Conservation (phyloP, 2,888 invertebrate species). For the Hypsopygia costalis region DNA sequence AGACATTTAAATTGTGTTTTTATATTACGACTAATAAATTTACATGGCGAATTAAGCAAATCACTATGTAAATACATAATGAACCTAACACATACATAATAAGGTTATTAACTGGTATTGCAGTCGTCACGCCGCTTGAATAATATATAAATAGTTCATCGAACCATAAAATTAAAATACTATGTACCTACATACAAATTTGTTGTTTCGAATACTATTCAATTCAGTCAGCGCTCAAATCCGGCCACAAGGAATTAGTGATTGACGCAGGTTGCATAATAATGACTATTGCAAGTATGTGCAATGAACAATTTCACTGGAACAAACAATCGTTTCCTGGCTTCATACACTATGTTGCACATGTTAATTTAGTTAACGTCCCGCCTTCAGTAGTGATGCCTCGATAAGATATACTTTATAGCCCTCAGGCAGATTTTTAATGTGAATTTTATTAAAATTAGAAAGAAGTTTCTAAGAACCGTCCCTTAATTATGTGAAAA, state of each 20-base stretch:
- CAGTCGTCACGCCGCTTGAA: conserved; percentile 34
- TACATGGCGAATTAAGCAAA: not conserved
- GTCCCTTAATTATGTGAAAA: too few relatives aligned
- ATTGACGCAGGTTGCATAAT: conserved; percentile 40
- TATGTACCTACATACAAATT: conserved; percentile 30
- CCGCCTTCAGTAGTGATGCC: conserved; percentile 19
- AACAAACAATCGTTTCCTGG: conserved; percentile 50
- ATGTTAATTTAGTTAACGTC: conserved; percentile 36
- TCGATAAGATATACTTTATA: conserved; percentile 26
- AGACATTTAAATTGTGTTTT: not conserved
- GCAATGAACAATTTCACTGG: conserved; percentile 33
- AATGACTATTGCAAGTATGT: conserved; percentile 31
- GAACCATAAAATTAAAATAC: conserved; percentile 38
- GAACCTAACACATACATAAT: conserved; percentile 22
- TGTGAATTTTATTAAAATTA: conserved; percentile 12
- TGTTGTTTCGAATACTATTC: conserved; percentile 26
- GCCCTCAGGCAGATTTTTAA: conserved; percentile 17
- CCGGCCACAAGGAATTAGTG: conserved; percentile 39
- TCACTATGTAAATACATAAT: not conserved
- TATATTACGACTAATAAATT: not conserved
- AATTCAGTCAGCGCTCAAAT: conserved; percentile 32
- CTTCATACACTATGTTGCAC: conserved; percentile 41
- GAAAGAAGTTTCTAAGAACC: conserved; percentile 1
- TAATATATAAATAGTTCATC: conserved; percentile 43
- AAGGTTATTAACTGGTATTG: conserved; percentile 35